Evolutionary conservation across 2,888 invertebrate species (phyloP), one percentile per base, ranked within the genome.

Genomic region (Plutella xylostella): DNA sequence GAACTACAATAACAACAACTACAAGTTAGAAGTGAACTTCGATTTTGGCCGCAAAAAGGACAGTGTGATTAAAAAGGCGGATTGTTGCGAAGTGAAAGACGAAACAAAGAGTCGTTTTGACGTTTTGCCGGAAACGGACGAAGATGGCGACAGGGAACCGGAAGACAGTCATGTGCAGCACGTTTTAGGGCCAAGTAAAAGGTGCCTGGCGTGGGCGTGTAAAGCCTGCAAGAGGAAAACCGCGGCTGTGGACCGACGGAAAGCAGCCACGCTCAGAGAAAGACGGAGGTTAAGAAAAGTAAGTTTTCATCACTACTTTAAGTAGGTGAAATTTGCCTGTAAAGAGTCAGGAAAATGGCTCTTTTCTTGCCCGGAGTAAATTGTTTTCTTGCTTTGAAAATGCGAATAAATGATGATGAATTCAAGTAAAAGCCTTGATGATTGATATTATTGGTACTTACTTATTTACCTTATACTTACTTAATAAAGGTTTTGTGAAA

Each of bases 141-240:
- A 61, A 15, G 48, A 45, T 21, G 65, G 66, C 11, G 46, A 45
- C n/a, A 51, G 48, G n/a, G 52, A 53, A 25, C 22, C 34, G 17
- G 67, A 68, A 3, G 69, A 61, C 18, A 48, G 43, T 3, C 85
- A 85, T 52, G 67, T 86, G 0, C 85, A 85, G 31, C 85, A 85
- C 51, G 82, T 84, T 1, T 51, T 85, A 51, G 85, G 85, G 0
- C 85, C 85, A 0, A 89, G 89, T 41, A 85, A 94, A 50, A 88
- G 93, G 49, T 98, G 97, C 63, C 85, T 98, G 33, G 89, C 97
- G 11, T 98, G 97, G 97, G 97, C 97, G 2, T 98, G 98, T 74
- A 97, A 97, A 67, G 96, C 97, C 0, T 97, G 97, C 79, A 97
- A 97, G 75, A 92, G 96, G 80, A 97, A 97, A 82, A 96, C 93